Evolutionary conservation across 2,113 vertebrate species (phyloP).

Genomic region (Chionodraco myersi): DNA sequence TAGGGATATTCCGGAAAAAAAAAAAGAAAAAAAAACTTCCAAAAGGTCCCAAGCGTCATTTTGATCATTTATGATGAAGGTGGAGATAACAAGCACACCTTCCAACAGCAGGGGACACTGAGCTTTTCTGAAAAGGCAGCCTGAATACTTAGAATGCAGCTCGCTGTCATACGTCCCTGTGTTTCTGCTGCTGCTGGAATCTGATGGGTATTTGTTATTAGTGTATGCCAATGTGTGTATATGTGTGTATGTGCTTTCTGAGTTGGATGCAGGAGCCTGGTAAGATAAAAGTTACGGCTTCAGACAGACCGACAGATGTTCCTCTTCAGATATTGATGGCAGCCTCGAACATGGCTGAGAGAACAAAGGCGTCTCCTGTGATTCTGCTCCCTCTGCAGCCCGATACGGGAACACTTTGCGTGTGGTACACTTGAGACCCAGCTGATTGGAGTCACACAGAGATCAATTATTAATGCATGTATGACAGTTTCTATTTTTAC

Average conservation of each 20-base stretch:
- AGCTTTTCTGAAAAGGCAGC: slow-evolving; percentile 43
- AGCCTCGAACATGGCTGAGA: slow-evolving; percentile 63
- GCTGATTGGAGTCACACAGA: slow-evolving; percentile 57
- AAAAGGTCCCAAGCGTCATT: slow-evolving; percentile 40
- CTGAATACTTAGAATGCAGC: slow-evolving; percentile 50
- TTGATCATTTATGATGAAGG: slow-evolving; percentile 58
- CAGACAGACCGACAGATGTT: slow-evolving; percentile 76
- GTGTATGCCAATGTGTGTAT: slow-evolving; percentile 23
- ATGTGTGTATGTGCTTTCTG: slow-evolving; percentile 43
- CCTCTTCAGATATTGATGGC: slow-evolving; percentile 69
- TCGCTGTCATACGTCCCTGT: slow-evolving; percentile 54
- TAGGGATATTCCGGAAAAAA: slow-evolving; percentile 1
- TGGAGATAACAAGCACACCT: slow-evolving; percentile 41
- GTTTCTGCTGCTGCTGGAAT: slow-evolving; percentile 49
- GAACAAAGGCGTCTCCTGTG: slow-evolving; percentile 66
- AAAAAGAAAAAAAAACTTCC: background rate
- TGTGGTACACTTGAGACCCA: slow-evolving; percentile 48
- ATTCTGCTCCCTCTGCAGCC: slow-evolving; percentile 53
- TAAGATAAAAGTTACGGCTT: slow-evolving; percentile 62
- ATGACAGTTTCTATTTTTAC: slow-evolving; percentile 69
- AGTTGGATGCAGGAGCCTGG: slow-evolving; percentile 47
- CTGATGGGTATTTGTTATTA: slow-evolving; percentile 50
- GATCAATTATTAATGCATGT: slow-evolving; percentile 69
- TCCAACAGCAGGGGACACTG: slow-evolving; percentile 49
- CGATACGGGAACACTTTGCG: slow-evolving; percentile 57